Conservation (phyloP, 2,797 vertebrate species). For the Gallinago nigripennis region DNA sequence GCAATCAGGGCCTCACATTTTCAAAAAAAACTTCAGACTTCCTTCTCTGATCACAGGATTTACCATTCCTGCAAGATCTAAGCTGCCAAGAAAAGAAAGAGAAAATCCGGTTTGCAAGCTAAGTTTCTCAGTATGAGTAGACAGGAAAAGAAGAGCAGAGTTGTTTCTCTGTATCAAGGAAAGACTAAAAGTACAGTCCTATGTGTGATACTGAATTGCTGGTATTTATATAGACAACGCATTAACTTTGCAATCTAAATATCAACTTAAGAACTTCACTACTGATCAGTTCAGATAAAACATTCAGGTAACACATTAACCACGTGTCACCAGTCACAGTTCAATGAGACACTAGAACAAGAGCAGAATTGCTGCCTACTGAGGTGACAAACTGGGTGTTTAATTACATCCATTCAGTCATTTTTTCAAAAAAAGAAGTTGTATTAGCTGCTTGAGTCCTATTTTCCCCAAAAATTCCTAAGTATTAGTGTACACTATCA, state of each 20-base stretch:
- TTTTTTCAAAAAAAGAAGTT: neutral
- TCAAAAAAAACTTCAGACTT: neutral
- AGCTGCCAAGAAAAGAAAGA: neutral
- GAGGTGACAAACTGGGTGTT: neutral
- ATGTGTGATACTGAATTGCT: neutral
- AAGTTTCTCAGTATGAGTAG: neutral
- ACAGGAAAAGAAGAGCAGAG: neutral
- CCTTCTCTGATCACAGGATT: neutral
- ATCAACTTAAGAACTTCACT: neutral
- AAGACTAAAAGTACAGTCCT: neutral
- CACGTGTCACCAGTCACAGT: neutral
- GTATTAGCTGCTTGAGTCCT: neutral
- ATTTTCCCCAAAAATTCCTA: fast-evolving
- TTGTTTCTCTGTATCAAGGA: neutral
- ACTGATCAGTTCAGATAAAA: neutral
- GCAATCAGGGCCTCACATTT: neutral
- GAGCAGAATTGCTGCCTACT: neutral
- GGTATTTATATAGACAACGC: neutral
- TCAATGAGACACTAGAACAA: neutral
- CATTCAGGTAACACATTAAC: fast-evolving
- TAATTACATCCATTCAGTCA: neutral
- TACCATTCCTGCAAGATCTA: neutral
- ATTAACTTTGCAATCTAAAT: neutral
- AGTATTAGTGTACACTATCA: neutral
- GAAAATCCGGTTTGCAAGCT: neutral